These are phyloP conservation scores for Limnephilus marmoratus DNA, from an alignment of 2,888 invertebrate genomes.

Conservation along the genomic window DNA sequence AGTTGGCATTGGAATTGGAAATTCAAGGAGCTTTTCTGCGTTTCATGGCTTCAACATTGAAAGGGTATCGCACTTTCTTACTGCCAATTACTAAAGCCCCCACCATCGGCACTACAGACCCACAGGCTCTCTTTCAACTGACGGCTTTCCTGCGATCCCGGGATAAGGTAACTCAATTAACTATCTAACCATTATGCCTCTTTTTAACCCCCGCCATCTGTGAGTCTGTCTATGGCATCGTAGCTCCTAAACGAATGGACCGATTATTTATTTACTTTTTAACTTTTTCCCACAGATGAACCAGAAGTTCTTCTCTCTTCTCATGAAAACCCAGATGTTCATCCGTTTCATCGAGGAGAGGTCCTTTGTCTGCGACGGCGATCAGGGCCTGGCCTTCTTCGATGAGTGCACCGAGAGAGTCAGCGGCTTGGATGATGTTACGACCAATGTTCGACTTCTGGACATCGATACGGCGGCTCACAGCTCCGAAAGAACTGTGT, in stretches of 20 bases:
- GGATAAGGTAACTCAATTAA: conserved; percentile 81
- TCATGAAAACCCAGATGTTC: conserved; percentile 98
- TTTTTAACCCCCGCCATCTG: no score
- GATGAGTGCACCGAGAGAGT: conserved; percentile 96
- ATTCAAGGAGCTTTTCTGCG: conserved; percentile 98
- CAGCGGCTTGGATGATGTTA: conserved; percentile 75
- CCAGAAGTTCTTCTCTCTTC: conserved; percentile 91
- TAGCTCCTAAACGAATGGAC: no score
- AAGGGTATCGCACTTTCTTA: conserved; percentile 92
- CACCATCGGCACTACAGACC: conserved; percentile 95
- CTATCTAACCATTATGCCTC: no score
- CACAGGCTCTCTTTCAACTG: conserved; percentile 95
- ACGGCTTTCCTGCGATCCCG: conserved; percentile 92
- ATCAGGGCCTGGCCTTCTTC: conserved; percentile 96
- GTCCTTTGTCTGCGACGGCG: conserved; percentile 98
- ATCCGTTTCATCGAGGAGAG: conserved; percentile 99
- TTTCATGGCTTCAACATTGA: conserved; percentile 95
- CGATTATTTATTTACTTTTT: neutral
- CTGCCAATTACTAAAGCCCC: conserved; percentile 96
- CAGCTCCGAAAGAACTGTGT: conserved; percentile 93
- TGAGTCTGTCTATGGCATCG: no score
- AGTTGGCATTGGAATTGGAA: conserved; percentile 92
- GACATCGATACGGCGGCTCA: conserved; percentile 88
- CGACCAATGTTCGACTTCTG: conserved; percentile 81
- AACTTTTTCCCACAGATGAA: conserved; percentile 77